Evolutionary conservation across 2,797 vertebrate genomes (phyloP), one percentile per base, ranked within the genome.

Genomic region (Halcyon smyrnensis): DNA sequence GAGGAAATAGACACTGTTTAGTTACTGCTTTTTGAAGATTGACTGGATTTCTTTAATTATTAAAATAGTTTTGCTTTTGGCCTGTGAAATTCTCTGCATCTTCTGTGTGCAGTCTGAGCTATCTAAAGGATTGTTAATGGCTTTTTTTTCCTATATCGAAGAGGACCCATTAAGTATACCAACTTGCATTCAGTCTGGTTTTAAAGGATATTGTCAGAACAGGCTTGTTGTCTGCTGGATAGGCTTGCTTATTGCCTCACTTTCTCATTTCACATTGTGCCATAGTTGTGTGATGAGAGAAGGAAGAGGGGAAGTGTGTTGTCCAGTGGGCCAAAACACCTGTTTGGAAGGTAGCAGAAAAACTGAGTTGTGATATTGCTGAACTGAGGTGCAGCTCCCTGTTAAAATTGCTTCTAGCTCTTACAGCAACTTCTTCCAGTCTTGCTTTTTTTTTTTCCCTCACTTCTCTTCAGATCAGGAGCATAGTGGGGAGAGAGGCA

Each of bases 31-130:
- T 94, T 56, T 82, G 67, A 80, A 95, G 87, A 90, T 34, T 84
- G 6, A 8, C 30, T 78, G 24, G 18, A n/a, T 83, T 71, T 74
- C 41, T 83, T 46, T 64, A 78, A 76, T 90, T 83, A 80, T 80
- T 95, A 69, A 78, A 80, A 86, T 69, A 36, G 8, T 87, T 92
- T 82, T 89, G 36, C 46, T 93, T 25, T 63, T 94, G 74, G 81
- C 27, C 43, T 88, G n/a, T 87, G 20, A 46, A 76, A 89, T 91
- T 92, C 18, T 75, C 60, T 25, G 28, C 74, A 39, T 85, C 36
- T 48, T 94, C 68, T 69, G 8, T 76, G 36, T 69, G 21, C 39
- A 24, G 43, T 45, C 30, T 46, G 62, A 68, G 32, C 28, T 56
- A 16, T 27, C 36, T 69, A 65, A 92, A 89, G 63, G 92, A 74